A percentile compares a stretch with the other conserved stretches of the same genome.
phyloP scores from a whole-genome alignment of 2,888 invertebrate species.

The Orthosia cruda region DNA sequence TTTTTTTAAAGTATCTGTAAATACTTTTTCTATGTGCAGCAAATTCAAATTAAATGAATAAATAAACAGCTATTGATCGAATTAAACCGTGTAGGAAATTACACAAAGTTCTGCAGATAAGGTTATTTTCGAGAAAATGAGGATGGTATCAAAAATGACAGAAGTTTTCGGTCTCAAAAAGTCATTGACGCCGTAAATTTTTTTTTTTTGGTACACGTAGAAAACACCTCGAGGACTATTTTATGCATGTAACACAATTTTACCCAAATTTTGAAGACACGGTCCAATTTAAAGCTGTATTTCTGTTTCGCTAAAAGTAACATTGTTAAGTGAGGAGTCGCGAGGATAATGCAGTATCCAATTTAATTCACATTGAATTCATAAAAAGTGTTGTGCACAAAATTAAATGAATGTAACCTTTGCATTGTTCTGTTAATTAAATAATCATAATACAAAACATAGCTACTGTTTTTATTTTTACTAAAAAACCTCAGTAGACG shows the following conservation, averaged over 20 bases:
- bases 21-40: background rate
- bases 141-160: background rate
- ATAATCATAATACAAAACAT: constrained; percentile 7
- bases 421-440: background rate
- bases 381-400: constrained; percentile 3
- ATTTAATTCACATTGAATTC: constrained; percentile 35
- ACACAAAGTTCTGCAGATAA: no score
- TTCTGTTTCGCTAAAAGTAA: constrained; percentile 19
- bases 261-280: no score
- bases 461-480: background rate
- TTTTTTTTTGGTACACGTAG: background rate
- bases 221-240: background rate
- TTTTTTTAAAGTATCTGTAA: no score
- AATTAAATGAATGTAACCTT: constrained; percentile 22
- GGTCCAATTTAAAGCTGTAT: background rate
- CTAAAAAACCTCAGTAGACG: background rate
- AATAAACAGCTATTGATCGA: no score
- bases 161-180: background rate
- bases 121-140: no score
- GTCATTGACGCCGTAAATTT: background rate
- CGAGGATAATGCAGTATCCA: background rate
- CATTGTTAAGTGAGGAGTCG: background rate
- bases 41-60: background rate
- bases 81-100: no score
- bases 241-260: background rate